These are phyloP conservation scores for Erithacus rubecula DNA, from an alignment of 2,797 vertebrate genomes.

Conservation along the genomic window DNA sequence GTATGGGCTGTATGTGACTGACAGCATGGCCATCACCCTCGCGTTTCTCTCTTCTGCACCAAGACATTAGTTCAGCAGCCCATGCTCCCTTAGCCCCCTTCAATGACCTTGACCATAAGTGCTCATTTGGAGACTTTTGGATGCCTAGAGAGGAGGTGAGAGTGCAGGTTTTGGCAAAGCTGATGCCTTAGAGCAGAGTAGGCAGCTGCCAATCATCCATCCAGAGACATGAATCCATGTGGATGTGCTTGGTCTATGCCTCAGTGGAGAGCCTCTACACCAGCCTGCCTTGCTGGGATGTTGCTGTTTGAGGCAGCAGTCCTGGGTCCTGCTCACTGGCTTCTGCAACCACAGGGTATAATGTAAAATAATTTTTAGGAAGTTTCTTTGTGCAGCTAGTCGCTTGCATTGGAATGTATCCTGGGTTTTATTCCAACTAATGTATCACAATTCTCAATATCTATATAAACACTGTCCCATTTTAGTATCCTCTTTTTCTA, in stretches of 20 bases:
- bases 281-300: fast-evolving
- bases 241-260: neutral
- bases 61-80: neutral
- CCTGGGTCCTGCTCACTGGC: neutral
- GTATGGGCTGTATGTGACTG: neutral
- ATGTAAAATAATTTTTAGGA: neutral
- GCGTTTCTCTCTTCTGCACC: neutral
- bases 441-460: neutral
- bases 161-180: neutral
- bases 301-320: neutral
- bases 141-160: neutral
- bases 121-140: fast-evolving
- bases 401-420: neutral
- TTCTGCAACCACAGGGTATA: neutral
- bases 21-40: neutral
- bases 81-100: fast-evolving
- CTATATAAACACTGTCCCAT: neutral
- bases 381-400: neutral
- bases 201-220: neutral
- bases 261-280: neutral
- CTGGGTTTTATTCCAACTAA: neutral
- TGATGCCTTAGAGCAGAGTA: neutral
- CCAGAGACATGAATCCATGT: fast-evolving
- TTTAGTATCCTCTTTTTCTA: conserved; percentile 9
- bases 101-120: neutral